Evolutionary conservation across 2,797 vertebrate genomes (phyloP).

Genomic region (Dicrostonyx torquatus): DNA sequence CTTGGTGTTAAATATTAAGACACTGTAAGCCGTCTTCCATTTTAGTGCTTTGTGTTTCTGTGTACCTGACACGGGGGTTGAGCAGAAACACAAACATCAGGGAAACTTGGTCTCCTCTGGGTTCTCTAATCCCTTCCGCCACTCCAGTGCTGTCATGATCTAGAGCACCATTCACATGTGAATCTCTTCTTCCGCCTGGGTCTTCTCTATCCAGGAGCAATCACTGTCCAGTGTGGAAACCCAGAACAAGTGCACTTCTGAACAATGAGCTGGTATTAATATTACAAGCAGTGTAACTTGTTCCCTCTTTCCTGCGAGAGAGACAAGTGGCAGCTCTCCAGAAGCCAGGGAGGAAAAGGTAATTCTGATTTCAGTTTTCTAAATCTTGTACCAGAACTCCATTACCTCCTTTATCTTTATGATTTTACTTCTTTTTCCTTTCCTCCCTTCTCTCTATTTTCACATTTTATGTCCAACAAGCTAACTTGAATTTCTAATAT

Average conservation of each 20-base stretch:
- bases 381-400: neutral
- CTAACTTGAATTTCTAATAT: slow-evolving; percentile 41
- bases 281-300: slow-evolving; percentile 8
- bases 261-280: slow-evolving; percentile 19
- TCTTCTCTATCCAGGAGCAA: slow-evolving; percentile 49
- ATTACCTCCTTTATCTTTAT: neutral
- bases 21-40: neutral
- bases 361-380: slow-evolving; percentile 23
- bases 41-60: neutral
- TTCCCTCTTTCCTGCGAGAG: neutral
- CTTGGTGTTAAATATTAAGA: neutral
- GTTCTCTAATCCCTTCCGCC: neutral
- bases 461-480: neutral
- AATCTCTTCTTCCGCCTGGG: neutral
- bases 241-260: slow-evolving; percentile 17
- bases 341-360: neutral
- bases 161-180: neutral
- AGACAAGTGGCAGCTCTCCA: neutral
- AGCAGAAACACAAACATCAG: neutral
- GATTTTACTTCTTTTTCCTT: slow-evolving; percentile 26
- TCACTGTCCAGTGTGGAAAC: slow-evolving; percentile 30
- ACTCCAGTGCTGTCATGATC: neutral
- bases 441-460: slow-evolving; percentile 11
- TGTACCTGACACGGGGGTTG: neutral
- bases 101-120: neutral